Conservation (phyloP, 2,113 vertebrate species). For the Pionites leucogaster region DNA sequence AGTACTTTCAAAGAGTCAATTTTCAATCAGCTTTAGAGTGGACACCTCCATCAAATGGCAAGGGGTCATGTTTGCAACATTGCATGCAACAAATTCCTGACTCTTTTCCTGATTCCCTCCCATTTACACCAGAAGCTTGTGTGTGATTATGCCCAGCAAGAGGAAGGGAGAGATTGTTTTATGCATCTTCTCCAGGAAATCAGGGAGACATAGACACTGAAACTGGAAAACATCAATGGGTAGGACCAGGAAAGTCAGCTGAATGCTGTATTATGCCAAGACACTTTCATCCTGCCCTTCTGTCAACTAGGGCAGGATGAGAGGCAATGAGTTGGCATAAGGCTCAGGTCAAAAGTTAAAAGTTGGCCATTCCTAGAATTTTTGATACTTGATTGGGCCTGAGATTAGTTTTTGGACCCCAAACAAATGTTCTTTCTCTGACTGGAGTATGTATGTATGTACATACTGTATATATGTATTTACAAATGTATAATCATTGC, state of each 20-base stretch:
- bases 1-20: neutral
- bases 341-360: conserved; percentile 41
- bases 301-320: conserved; percentile 15
- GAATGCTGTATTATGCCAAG: conserved; percentile 19
- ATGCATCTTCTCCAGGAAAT: conserved; percentile 33
- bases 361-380: conserved; percentile 26
- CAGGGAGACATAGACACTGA: conserved; percentile 20
- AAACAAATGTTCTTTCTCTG: neutral
- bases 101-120: neutral
- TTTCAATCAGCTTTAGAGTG: neutral
- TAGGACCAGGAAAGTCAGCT: conserved; percentile 37
- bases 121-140: neutral
- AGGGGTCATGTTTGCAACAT: neutral
- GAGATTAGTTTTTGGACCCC: neutral
- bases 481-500: neutral
- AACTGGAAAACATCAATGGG: conserved; percentile 22
- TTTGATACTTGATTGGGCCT: neutral
- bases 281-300: conserved; percentile 38
- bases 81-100: neutral
- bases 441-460: neutral
- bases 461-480: neutral
- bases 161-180: neutral
- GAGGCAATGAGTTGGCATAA: conserved; percentile 6
- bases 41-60: neutral
- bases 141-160: neutral